A percentile compares a stretch with the other conserved stretches of the same genome.
phyloP scores from a whole-genome alignment of 2,888 invertebrate genomes.

The Papilio elwesi region DNA sequence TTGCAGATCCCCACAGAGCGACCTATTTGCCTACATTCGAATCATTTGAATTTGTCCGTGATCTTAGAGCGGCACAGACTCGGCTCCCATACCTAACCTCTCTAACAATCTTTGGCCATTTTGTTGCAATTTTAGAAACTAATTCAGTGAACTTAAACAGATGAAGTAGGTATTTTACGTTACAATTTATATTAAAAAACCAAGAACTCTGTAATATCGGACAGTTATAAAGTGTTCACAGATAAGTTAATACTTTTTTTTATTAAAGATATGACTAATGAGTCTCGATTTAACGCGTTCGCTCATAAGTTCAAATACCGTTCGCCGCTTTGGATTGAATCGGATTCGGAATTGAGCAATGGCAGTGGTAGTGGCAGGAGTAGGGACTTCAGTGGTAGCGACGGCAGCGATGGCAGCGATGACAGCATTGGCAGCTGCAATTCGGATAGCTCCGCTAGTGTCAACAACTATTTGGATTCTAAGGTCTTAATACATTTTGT shows the following conservation, averaged over 20 bases:
- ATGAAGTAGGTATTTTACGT: background rate
- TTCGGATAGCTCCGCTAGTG: slow-evolving; percentile 69
- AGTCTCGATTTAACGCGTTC: slow-evolving; percentile 65
- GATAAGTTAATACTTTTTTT: background rate
- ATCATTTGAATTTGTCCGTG: slow-evolving; percentile 65
- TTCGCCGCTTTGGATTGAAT: slow-evolving; percentile 80
- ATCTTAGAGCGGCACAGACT: slow-evolving; percentile 57
- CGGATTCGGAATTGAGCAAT: slow-evolving; percentile 71
- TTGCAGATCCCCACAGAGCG: slow-evolving; percentile 50
- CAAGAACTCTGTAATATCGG: background rate
- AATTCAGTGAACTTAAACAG: background rate
- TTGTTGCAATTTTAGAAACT: background rate
- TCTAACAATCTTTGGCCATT: slow-evolving; percentile 15
- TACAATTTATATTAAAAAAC: too few species aligned
- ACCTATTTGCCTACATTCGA: slow-evolving; percentile 73
- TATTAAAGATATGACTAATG: slow-evolving; percentile 46
- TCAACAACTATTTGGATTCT: slow-evolving; percentile 79
- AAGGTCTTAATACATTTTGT: slow-evolving; percentile 58
- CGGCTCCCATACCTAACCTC: slow-evolving; percentile 5
- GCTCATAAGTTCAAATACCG: slow-evolving; percentile 80
- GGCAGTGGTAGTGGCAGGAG: slow-evolving; percentile 51
- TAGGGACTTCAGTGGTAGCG: slow-evolving; percentile 52
- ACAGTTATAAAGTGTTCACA: background rate
- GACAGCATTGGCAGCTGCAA: slow-evolving; percentile 66
- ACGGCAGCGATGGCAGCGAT: slow-evolving; percentile 66